Base-by-base conservation (phyloP, 2,888 invertebrate genomes). In the Spicauda simplicius region DNA sequence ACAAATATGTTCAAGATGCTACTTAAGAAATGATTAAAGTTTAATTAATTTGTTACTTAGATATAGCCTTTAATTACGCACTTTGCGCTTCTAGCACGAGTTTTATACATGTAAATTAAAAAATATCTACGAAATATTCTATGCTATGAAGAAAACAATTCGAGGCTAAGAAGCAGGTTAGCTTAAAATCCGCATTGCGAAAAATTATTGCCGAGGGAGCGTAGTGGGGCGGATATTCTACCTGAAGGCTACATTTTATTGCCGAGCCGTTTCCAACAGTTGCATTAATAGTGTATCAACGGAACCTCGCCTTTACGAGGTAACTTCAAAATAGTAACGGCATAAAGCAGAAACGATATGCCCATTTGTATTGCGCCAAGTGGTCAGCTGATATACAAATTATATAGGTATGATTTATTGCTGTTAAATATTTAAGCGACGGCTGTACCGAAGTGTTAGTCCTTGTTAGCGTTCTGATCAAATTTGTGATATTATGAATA, bases 271-370 rank as follows among this genome's bases (percentile, higher is more conserved):
- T 91, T 90, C 88, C 86, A 91, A 90, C 90, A 90, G 92, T 92
- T 90, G 89, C 92, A 91, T 92, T 91, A 91, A 92, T 91, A 92
- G 90, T 90, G 87, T 88, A 91, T 91, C 89, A 90, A 85, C 85
- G 81, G 82, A 84, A 83, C 83, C 82, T 83, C 82, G 79, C 76
- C 83, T 86, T 91, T 88, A 90, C 86, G 45, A 66, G 37, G 45
- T 50, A 50, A 18, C 18, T 50, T 50, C 50, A 16, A 50, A 45
- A 45, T n/a, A 45, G 41, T 45, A 45, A 12, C 37, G 12, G 37
- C 12, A 37, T 12, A 37, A 37, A 11, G 12, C 37, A 37, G 12
- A 37, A 37, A 37, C 7, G 37, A 37, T 37, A 37, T 12, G 1
- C 37, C 12, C 12, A 37, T 37, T 37, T 37, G 37, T 37, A 37